phyloP scores from a whole-genome alignment of 1,140 invertebrate species.

The honey bee (Apis mellifera) region Amel_HAv3.1 CM009936.2:14112501-14113000 shows the following conservation, averaged over 20 bases:
- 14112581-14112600: conserved; percentile 3
- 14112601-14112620: background rate
- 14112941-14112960: conserved; percentile 21
- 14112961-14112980: conserved; percentile 27
- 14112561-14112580: background rate
- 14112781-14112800: too few relatives aligned
- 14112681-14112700: background rate
- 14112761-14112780: background rate
- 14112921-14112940: conserved; percentile 13
- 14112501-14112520: background rate
- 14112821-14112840: too few relatives aligned
- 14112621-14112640: background rate
- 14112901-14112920: background rate
- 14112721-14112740: background rate
- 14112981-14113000: conserved; percentile 25
- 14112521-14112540: background rate
- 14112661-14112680: background rate
- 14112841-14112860: too few relatives aligned
- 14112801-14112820: too few relatives aligned
- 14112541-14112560: background rate
- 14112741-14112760: background rate
- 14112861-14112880: background rate
- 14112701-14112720: background rate
- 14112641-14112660: background rate
- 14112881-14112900: background rate